Percentiles rank a stretch among this genome's conserved stretches.
phyloP scores from a whole-genome alignment of 2,113 vertebrate genomes.

The Chaetops frenatus region DNA sequence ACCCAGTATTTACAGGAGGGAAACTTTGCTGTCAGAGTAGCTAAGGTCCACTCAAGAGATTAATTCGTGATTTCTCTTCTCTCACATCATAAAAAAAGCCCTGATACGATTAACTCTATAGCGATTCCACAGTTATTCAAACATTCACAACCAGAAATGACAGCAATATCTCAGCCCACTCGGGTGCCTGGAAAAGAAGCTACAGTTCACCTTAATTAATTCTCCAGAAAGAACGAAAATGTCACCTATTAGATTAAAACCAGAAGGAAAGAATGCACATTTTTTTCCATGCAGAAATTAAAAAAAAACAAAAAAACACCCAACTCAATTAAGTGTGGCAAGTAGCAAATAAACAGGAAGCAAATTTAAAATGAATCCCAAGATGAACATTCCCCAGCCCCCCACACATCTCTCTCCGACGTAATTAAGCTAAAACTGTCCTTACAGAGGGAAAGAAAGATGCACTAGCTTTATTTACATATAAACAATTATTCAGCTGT shows the following conservation, averaged over 20 bases:
- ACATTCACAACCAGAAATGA: not conserved
- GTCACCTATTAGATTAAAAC: not conserved
- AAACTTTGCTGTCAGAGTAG: not conserved
- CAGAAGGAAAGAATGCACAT: not conserved
- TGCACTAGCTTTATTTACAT: slow-evolving; percentile 14
- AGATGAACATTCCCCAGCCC: not conserved
- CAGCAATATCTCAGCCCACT: not conserved
- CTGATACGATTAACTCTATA: not conserved
- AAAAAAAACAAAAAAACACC: not conserved
- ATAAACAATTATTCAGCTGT: slow-evolving; percentile 9
- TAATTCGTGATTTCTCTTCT: slow-evolving; percentile 34
- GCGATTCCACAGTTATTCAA: not conserved
- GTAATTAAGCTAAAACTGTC: not conserved
- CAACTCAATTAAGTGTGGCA: not conserved
- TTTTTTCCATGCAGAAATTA: not conserved
- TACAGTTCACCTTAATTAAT: not conserved
- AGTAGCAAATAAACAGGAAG: not conserved
- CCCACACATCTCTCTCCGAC: not conserved
- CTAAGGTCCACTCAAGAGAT: not conserved
- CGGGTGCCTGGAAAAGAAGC: not conserved
- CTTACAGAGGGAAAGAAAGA: not conserved
- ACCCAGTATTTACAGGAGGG: not conserved
- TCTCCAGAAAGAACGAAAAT: not conserved
- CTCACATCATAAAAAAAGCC: not conserved
- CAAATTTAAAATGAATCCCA: not conserved